Evolutionary conservation across 2,888 invertebrate species (phyloP), one percentile per base, ranked within the genome.

Genomic region (Ischnus inquisitorius): DNA sequence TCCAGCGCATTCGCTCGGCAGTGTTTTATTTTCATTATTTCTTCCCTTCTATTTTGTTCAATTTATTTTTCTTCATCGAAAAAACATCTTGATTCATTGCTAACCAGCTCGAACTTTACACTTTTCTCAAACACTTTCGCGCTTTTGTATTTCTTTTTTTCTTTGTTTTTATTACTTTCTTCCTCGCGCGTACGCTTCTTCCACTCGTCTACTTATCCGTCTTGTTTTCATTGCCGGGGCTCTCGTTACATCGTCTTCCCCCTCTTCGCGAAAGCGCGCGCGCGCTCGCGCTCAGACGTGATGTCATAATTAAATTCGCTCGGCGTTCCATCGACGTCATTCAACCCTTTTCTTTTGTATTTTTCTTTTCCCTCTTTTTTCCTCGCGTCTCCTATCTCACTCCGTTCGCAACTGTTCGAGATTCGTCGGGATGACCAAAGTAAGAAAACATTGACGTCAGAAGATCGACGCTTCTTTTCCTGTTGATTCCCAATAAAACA

Each of bases 281-380:
- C 34, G 41, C 68, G 64, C 25, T 65, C 51, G 43, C 1, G 19
- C 64, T 67, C 28, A 2, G 12, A 46, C 48, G 54, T 82, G 82
- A 82, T 80, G 82, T 85, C 85, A 82, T 80, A 82, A 85, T 85
- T 85, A 85, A 76, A 77, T 84, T 81, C 51, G 69, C 81, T 62
- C 54, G 54, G 67, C 69, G 75, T 75, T 80, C 75, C 41, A 75
- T 78, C 65, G 65, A 78, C 78, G 75, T 80, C 78, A 81, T 74
- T 81, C 80, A 48, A 39, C 60, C 64, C 60, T 43, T 65, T 77
- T 54, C 48, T 22, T 65, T 43, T 78, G 64, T 64, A 10, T 67
- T 65, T 65, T n/a, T 1, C 48, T 41, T n/a, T 14, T 74, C n/a
- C n/a, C n/a, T n/a, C 16, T 12, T 51, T 67, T 8, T 57, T 19